phyloP scores from a whole-genome alignment of 2,888 invertebrate species.

The Epinotia nisella region DNA sequence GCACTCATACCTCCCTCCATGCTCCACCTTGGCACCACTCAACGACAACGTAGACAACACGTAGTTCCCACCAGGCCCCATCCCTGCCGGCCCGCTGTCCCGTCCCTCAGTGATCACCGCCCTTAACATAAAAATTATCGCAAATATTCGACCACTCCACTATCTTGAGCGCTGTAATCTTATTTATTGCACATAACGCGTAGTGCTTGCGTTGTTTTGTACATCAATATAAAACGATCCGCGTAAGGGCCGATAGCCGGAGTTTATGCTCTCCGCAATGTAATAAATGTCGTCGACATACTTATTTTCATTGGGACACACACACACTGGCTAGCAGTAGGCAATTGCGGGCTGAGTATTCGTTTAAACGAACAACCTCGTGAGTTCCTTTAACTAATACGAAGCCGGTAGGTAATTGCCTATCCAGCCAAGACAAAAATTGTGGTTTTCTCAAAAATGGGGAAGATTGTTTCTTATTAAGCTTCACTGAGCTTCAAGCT shows the following conservation, averaged over 20 bases:
- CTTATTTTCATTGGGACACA: conserved; percentile 6
- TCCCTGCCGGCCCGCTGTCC: conserved; percentile 70
- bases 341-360: too few relatives aligned
- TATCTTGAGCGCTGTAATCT: conserved; percentile 31
- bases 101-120: conserved; percentile 76
- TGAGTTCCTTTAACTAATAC: too few relatives aligned
- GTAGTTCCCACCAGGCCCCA: conserved; percentile 85
- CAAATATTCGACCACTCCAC: conserved; percentile 38
- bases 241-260: conserved; percentile 41
- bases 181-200: conserved; percentile 44
- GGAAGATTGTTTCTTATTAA: too few relatives aligned
- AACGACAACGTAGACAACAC: conserved; percentile 93
- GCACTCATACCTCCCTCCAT: conserved; percentile 94
- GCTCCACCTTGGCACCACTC: conserved; percentile 90
- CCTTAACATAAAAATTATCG: conserved; percentile 54
- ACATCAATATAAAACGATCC: conserved; percentile 41
- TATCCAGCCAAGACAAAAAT: too few relatives aligned
- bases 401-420: too few relatives aligned
- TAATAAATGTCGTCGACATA: conserved; percentile 35
- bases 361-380: too few relatives aligned
- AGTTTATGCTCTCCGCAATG: conserved; percentile 26
- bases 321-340: background rate
- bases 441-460: too few relatives aligned
- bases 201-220: conserved; percentile 42
- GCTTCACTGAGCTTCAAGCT: too few relatives aligned